phyloP scores from a whole-genome alignment of 2,113 vertebrate genomes.

The Poeciliopsis occidentalis region DNA sequence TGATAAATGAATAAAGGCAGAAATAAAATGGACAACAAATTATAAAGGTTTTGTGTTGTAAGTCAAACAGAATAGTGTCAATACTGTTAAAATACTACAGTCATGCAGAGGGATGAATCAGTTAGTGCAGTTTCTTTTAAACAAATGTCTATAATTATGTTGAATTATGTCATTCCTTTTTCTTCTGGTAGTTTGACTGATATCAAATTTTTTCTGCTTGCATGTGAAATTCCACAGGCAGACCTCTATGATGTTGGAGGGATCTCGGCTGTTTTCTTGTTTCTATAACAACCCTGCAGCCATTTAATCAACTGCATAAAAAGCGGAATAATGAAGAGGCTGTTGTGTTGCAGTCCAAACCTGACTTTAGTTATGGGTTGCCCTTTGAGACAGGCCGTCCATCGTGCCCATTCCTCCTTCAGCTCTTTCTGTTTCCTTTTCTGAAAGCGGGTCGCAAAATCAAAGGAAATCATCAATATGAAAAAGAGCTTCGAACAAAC shows the following conservation, averaged over 20 bases:
- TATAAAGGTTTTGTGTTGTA: background rate
- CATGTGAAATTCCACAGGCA: background rate
- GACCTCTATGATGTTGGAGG: background rate
- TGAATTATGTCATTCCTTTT: background rate
- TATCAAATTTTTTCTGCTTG: background rate
- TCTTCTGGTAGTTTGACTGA: background rate
- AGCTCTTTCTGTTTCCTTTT: conserved; percentile 79
- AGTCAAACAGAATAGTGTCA: background rate
- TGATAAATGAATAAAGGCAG: background rate
- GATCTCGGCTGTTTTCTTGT: conserved; percentile 31
- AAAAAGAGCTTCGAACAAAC: conserved; percentile 15
- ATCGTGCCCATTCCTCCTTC: conserved; percentile 79
- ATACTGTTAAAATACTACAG: background rate
- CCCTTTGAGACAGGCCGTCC: conserved; percentile 80
- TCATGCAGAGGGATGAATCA: background rate
- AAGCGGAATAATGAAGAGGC: conserved; percentile 44
- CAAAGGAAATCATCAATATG: conserved; percentile 29
- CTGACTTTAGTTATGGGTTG: conserved; percentile 81
- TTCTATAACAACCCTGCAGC: conserved; percentile 40
- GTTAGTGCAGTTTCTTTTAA: background rate
- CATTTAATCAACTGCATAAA: conserved; percentile 37
- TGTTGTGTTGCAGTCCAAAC: conserved; percentile 64
- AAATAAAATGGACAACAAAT: background rate
- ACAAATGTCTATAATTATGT: background rate
- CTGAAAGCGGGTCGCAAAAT: conserved; percentile 57